These are phyloP conservation scores for Tringa solitaria DNA, from an alignment of 2,113 vertebrate genomes.

Conservation along the genomic window DNA sequence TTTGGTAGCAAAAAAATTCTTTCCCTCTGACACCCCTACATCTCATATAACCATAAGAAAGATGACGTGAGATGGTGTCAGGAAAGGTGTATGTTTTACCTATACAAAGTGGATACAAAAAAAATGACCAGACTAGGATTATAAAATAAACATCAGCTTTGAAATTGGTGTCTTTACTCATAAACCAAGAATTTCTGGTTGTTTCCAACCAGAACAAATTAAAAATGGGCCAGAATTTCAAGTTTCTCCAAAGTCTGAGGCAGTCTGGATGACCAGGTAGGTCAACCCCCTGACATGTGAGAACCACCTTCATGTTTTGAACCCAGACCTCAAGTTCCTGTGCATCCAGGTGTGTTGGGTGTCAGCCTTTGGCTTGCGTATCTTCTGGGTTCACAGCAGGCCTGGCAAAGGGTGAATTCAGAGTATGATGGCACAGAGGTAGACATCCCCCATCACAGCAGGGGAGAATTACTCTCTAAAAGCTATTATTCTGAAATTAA, in stretches of 20 bases:
- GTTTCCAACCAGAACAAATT: not conserved
- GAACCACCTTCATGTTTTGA: not conserved
- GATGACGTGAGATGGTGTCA: not conserved
- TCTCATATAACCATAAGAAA: not conserved
- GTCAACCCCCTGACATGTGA: not conserved
- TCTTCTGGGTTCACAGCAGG: not conserved
- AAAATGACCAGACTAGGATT: not conserved
- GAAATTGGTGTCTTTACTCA: not conserved
- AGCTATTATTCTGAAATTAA: not conserved
- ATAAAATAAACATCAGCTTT: not conserved
- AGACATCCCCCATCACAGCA: not conserved
- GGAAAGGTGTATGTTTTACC: not conserved
- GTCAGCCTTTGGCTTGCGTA: not conserved
- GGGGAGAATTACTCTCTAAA: not conserved
- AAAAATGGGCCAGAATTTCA: not conserved
- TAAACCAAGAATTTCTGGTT: not conserved
- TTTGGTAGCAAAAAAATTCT: not conserved
- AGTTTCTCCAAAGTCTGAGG: not conserved
- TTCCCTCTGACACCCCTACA: not conserved
- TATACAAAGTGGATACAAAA: not conserved
- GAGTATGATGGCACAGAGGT: not conserved
- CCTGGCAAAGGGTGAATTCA: not conserved
- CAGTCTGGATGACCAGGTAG: not conserved
- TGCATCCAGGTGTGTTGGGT: accelerated
- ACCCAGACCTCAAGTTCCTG: not conserved